A percentile compares a stretch with the other conserved stretches of the same genome.
These are phyloP conservation scores for Parasteatoda tepidariorum DNA, from an alignment of 1,140 invertebrate species.

Conservation along the genomic window DNA sequence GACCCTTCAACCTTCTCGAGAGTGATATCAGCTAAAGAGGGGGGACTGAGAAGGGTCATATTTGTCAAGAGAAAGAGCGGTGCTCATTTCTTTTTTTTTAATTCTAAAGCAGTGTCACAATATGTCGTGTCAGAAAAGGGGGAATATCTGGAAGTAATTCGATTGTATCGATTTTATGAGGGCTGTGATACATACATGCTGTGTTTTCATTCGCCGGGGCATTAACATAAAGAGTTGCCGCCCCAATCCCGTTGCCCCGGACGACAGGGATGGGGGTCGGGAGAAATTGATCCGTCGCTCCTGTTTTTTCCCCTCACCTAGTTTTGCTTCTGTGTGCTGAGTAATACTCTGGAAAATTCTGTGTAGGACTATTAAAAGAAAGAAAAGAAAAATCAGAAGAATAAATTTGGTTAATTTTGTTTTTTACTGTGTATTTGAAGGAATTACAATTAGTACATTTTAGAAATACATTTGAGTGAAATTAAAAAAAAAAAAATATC, in stretches of 20 bases:
- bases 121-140: conserved; percentile 1
- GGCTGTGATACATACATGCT: conserved; percentile 26
- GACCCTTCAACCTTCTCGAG: conserved; percentile 34
- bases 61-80: not conserved
- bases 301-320: not conserved
- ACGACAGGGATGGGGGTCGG: not conserved
- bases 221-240: conserved; percentile 49
- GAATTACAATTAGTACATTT: no score
- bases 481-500: no score
- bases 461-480: no score
- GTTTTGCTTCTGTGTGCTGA: not conserved
- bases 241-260: conserved; percentile 38
- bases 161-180: conserved; percentile 57
- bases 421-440: no score
- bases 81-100: not conserved
- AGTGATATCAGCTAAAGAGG: not conserved
- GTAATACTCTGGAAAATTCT: no score
- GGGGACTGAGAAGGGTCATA: not conserved
- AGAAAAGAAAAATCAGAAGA: no score
- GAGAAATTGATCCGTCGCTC: not conserved
- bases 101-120: not conserved
- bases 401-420: no score
- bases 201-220: conserved; percentile 32
- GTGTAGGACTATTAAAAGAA: no score
- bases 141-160: conserved; percentile 5